These are phyloP conservation scores for Phyllotis vaccarum DNA, from an alignment of 2,797 vertebrate genomes.

Conservation along the genomic window DNA sequence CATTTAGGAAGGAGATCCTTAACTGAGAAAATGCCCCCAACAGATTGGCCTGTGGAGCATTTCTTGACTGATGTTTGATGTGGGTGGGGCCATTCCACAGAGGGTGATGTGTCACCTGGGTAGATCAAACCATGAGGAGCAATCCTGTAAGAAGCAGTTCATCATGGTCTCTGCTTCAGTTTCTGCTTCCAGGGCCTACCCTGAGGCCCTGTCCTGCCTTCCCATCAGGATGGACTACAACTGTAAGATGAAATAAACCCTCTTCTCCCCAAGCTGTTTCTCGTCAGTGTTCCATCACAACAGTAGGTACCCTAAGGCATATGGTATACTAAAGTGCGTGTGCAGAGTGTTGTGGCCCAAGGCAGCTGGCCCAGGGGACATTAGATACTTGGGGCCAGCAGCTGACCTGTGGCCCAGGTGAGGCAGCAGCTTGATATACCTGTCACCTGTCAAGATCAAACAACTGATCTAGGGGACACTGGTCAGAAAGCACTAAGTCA, in stretches of 20 bases:
- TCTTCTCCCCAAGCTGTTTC: neutral
- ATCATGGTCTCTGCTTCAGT: neutral
- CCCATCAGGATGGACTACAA: neutral
- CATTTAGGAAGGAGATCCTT: neutral
- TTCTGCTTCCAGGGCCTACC: neutral
- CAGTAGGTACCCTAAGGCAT: neutral
- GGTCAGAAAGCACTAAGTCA: slow-evolving; percentile 25
- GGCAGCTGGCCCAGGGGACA: neutral
- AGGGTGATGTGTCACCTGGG: neutral
- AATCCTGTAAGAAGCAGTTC: neutral
- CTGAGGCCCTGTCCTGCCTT: neutral
- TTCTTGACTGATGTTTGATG: neutral
- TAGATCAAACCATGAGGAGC: neutral
- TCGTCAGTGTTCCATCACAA: neutral
- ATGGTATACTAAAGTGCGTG: neutral
- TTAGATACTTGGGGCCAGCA: neutral
- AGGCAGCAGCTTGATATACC: neutral
- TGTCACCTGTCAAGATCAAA: neutral
- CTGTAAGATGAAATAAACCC: neutral
- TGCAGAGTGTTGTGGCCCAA: neutral
- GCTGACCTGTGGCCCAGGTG: neutral
- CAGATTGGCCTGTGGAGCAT: neutral
- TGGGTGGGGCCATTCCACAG: neutral
- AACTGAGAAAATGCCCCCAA: neutral
- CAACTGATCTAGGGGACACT: neutral